Conservation (phyloP, 2,113 vertebrate genomes). For the Mystacornis crossleyi region DNA sequence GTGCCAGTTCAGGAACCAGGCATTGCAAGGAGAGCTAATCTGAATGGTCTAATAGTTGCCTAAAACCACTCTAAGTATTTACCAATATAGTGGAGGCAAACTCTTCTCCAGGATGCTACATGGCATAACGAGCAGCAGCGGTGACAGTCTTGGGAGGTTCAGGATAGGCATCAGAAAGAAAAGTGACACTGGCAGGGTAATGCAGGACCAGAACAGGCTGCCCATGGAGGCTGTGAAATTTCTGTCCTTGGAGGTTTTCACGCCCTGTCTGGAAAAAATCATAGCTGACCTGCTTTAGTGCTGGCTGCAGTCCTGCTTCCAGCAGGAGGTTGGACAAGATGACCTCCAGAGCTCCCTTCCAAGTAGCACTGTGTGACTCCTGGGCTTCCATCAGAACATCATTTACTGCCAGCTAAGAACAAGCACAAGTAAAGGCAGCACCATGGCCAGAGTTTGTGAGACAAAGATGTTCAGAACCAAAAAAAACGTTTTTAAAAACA, state of each 20-base stretch:
- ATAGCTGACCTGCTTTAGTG: background rate
- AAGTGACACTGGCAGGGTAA: background rate
- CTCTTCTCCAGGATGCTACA: background rate
- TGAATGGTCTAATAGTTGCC: background rate
- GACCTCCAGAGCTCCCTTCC: background rate
- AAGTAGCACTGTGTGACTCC: background rate
- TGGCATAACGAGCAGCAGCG: background rate
- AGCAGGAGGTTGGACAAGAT: background rate
- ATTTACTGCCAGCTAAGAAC: background rate
- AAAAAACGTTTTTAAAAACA: accelerated
- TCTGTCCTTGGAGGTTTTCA: background rate
- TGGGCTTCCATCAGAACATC: background rate
- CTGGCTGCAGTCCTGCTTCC: background rate
- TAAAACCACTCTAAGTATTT: background rate
- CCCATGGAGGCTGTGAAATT: background rate
- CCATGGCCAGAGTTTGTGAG: background rate
- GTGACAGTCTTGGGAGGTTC: background rate
- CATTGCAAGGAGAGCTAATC: background rate
- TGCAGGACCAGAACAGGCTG: background rate
- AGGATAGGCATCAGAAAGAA: background rate
- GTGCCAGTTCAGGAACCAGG: background rate
- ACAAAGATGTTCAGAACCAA: background rate
- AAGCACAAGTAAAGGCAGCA: background rate
- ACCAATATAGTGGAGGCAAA: background rate
- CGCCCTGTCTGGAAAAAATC: background rate